These are phyloP conservation scores for Embidobia sp. DNA, from an alignment of 2,888 invertebrate genomes.

Conservation along the genomic window DNA sequence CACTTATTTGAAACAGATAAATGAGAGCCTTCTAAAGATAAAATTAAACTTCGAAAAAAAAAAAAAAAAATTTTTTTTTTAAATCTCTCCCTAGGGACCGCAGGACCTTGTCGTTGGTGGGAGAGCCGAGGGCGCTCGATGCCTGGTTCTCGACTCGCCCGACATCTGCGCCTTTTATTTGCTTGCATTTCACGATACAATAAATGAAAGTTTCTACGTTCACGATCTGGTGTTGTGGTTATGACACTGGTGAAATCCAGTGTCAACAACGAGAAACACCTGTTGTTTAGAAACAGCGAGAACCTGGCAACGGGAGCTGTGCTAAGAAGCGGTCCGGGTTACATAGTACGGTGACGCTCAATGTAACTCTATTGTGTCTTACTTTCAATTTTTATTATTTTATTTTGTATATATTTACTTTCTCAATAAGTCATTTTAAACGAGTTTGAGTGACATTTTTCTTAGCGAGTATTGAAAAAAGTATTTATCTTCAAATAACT, in stretches of 20 bases:
- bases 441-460: too few relatives aligned
- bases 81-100: slow-evolving; percentile 53
- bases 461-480: too few relatives aligned
- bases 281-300: background rate
- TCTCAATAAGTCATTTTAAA: too few relatives aligned
- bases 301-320: slow-evolving; percentile 32
- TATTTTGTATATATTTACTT: background rate
- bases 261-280: background rate
- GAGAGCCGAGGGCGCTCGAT: slow-evolving; percentile 48
- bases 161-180: slow-evolving; percentile 7
- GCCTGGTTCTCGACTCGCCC: slow-evolving; percentile 15
- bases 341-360: slow-evolving; percentile 18
- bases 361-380: slow-evolving; percentile 27
- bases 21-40: too few relatives aligned
- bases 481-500: too few relatives aligned
- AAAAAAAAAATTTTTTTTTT: too few relatives aligned
- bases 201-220: background rate
- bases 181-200: background rate
- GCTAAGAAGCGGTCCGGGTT: slow-evolving; percentile 51
- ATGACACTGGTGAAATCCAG: slow-evolving; percentile 3
- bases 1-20: too few relatives aligned
- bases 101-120: slow-evolving; percentile 56
- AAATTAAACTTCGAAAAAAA: too few relatives aligned
- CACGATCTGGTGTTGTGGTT: background rate
- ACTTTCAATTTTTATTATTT: slow-evolving; percentile 9